Base-by-base conservation (phyloP, 2,888 invertebrate species). In the Atherix ibis region DNA sequence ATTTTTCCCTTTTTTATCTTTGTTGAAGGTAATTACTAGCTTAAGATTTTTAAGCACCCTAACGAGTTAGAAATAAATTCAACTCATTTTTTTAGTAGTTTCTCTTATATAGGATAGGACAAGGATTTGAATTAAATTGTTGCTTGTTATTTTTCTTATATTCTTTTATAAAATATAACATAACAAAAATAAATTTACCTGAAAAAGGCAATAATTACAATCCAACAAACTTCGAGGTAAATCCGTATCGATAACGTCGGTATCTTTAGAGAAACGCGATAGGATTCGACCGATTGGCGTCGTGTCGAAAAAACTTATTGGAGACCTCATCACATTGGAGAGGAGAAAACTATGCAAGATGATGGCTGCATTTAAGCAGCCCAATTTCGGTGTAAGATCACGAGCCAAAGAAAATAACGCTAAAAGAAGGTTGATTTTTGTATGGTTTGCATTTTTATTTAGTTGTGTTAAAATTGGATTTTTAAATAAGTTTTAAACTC, bases 331-430 rank as follows among this genome's bases (percentile, higher is more conserved):
- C 37, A 71, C 55, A 40, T 63, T 63, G 19, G 43, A 36, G 37
- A 75, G 51, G 46, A 73, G 47, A 15, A 46, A 35, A 30, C 46
- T 41, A 52, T 68, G 67, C 43, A 68, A 42, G 4, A 45, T 24
- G 9, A 41, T 34, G 26, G 58, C 51, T 27, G 56, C 60, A 5
- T 40, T 44, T 39, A 56, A 43, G 19, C 45, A 47, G 48, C 75
- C 78, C 64, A 79, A 61, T 54, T 67, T 70, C 41, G 76, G 73
- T 55, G 68, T 65, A 63, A 78, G 63, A 62, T 76, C 77, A 59
- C 69, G 64, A 56, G 72, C 65, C 65, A 73, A 68, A 53, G 74
- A 72, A 53, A 67, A 54, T 53, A 75, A 48, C 53, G 76, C 81
- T 81, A 76, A 54, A 73, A 73, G 40, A 39, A n/a, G n/a, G n/a